These are phyloP conservation scores for Etheostoma nigrum DNA, from an alignment of 2,797 vertebrate genomes.

Conservation along the genomic window DNA sequence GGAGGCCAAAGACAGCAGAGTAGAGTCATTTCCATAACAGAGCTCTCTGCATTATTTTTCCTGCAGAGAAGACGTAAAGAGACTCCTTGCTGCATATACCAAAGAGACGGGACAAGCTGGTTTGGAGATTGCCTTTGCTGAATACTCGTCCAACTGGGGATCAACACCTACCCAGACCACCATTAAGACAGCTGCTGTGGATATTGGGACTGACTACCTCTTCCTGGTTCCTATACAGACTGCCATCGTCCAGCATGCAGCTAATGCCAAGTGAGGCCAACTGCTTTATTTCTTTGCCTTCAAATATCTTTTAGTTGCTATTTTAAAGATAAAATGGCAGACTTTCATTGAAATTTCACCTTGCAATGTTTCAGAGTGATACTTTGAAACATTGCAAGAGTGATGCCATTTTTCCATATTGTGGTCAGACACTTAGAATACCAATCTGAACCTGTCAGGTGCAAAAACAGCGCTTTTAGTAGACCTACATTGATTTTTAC, in stretches of 20 bases:
- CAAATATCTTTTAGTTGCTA: not conserved
- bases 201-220: slow-evolving; percentile 85
- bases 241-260: slow-evolving; percentile 82
- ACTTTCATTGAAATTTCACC: no score
- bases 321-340: not conserved
- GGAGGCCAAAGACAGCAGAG: not conserved
- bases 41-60: not conserved
- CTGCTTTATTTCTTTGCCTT: not conserved
- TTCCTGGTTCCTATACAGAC: slow-evolving; percentile 88
- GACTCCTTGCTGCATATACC: slow-evolving; percentile 82
- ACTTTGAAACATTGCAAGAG: no score
- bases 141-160: slow-evolving; percentile 87
- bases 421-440: no score
- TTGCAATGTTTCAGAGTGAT: no score
- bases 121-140: slow-evolving; percentile 65
- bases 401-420: no score
- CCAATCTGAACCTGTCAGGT: no score
- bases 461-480: no score
- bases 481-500: no score
- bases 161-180: slow-evolving; percentile 69
- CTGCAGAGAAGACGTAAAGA: slow-evolving; percentile 81
- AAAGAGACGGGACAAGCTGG: slow-evolving; percentile 77
- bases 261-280: slow-evolving; percentile 80
- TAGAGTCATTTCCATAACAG: not conserved
- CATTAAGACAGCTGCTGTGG: slow-evolving; percentile 87